Evolutionary conservation across 2,113 vertebrate species (phyloP).

Genomic region (Embiotoca jacksoni): DNA sequence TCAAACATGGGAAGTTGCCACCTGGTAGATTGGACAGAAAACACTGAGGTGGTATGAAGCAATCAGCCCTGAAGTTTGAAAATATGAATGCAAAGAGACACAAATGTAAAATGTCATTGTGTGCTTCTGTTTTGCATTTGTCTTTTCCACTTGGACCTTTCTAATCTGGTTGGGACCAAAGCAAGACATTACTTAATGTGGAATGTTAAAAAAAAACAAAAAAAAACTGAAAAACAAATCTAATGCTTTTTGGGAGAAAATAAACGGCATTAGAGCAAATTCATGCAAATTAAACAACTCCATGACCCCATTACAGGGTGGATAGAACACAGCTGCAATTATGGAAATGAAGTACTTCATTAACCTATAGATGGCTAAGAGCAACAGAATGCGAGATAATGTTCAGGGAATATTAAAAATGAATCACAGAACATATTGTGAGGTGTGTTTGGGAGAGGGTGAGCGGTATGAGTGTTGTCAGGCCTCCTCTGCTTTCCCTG

Average conservation of each 20-base stretch:
- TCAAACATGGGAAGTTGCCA: too few relatives aligned
- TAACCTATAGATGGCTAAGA: conserved; percentile 7
- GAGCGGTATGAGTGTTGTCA: background rate
- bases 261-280: background rate
- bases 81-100: too few relatives aligned
- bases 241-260: conserved; percentile 9
- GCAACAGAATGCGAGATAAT: background rate
- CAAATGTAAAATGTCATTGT: too few relatives aligned
- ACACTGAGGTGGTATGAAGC: too few relatives aligned
- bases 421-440: conserved; percentile 6
- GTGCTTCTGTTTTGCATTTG: background rate
- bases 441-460: background rate
- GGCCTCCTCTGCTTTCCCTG: conserved; percentile 1
- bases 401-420: conserved; percentile 1
- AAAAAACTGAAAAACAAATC: background rate
- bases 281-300: conserved; percentile 23
- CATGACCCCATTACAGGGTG: conserved; percentile 7
- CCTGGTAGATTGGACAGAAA: too few relatives aligned
- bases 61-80: too few relatives aligned
- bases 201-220: background rate
- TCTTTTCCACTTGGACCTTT: background rate
- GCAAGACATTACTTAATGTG: background rate
- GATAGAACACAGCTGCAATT: conserved; percentile 15
- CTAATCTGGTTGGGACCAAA: background rate
- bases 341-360: conserved; percentile 14